Evolutionary conservation across 2,797 vertebrate species (phyloP).

Genomic region (Prionace glauca): DNA sequence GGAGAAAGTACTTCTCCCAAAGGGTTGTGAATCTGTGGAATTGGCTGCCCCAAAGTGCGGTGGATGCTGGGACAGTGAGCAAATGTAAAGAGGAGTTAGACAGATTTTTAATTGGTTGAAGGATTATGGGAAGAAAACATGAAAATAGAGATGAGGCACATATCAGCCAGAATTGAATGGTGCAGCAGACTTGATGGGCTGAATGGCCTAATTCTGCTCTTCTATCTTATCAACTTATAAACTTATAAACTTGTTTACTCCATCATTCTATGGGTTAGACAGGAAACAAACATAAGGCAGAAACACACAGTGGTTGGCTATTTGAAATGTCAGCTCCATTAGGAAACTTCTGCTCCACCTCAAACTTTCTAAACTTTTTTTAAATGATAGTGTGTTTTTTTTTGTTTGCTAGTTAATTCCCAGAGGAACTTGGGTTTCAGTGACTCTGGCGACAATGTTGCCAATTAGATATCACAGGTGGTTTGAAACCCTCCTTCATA

Average conservation of each 20-base stretch:
- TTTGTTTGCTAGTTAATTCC: not conserved
- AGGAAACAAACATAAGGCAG: not conserved
- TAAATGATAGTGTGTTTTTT: not conserved
- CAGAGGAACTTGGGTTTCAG: not conserved
- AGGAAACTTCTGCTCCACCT: not conserved
- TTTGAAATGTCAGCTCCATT: not conserved
- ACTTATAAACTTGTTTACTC: not conserved
- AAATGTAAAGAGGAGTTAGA: no score
- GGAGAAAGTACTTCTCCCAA: no score
- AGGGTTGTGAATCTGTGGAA: no score
- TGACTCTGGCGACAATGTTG: not conserved
- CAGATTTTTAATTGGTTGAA: no score
- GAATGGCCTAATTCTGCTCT: no score
- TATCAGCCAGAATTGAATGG: no score
- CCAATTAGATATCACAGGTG: constrained; percentile 7
- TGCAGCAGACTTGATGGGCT: no score
- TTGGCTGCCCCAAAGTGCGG: no score
- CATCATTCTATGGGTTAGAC: not conserved
- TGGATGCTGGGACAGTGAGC: no score
- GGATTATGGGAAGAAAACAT: no score
- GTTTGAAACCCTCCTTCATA: not conserved
- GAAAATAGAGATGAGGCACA: no score
- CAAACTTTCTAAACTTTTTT: not conserved
- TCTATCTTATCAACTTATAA: no score
- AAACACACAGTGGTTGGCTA: not conserved